Base-by-base conservation (phyloP, 2,797 vertebrate genomes). In the Melanotaenia parkinsoni region DNA sequence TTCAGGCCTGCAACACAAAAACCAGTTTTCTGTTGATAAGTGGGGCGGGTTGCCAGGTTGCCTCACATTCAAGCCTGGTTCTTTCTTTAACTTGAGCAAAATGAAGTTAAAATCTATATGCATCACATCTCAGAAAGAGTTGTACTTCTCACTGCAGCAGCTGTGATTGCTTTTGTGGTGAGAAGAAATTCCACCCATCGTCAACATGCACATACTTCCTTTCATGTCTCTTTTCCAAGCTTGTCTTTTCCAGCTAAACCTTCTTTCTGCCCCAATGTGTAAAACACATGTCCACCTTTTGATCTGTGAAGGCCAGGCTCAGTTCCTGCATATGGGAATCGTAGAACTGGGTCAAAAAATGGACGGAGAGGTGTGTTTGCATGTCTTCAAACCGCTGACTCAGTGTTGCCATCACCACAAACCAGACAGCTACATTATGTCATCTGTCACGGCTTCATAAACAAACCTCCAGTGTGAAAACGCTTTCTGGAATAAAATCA, bases 211-310 rank as follows among this genome's bases (percentile, higher is more conserved):
- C 74, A 51, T 74, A 74, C 84, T 89, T 82, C 88, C 61, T 64
- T 71, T 72, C 47, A 67, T 82, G 72, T 80, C 68, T 32, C 61
- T 67, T 63, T 80, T 80, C 68, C 53, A 68, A 74, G 70, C 32
- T 18, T 65, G 54, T 67, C 72, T 69, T 64, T 70, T 63, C 74
- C 58, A 67, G 32, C 61, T 63, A 28, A 74, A 40, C 33, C 70
- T 76, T 66, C 45, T 71, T 8, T 74, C 74, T 56, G 32, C 74
- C 75, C 74, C 82, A 87, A 87, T 91, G 81, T 93, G 87, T 82
- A 86, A 33, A 79, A 78, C 91, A 93, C 80, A 86, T 90, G 90
- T 84, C 70, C 80, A 77, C 76, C 74, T 65, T 85, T 78, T 84
- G 80, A 87, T 85, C 68, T 76, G 62, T 72, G 60, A 57, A 76